Base-by-base conservation (phyloP, 2,797 vertebrate genomes). In the Pagetopsis macropterus region DNA sequence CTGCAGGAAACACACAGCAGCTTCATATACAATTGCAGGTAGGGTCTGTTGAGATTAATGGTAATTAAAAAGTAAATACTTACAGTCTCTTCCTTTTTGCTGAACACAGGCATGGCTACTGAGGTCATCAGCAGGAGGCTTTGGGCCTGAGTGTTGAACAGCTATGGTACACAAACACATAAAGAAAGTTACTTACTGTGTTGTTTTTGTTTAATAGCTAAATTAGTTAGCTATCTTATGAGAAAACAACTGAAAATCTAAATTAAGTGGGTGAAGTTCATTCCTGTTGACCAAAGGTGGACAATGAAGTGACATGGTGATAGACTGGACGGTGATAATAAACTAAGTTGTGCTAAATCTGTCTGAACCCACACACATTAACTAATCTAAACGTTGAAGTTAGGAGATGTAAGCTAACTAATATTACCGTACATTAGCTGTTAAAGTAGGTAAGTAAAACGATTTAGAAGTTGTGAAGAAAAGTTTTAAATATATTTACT, bases 61-160 rank as follows among this genome's bases (percentile, higher is more conserved):
- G 17, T 50, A 10, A 70, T 49, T 17, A 9, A 37, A 41, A 56
- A 23, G 67, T 3, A 0, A 60, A 74, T 40, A 88, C 96, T 95
- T 85, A 98, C 98, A 3, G 97, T 99, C 88, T 98, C 97, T 0
- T 97, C 95, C 91, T 99, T 99, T 90, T 97, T 98, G 92, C 98
- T 99, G 93, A 99, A 99, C 80, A 99, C 98, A 0, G 98, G 97
- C 97, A 99, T 98, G 76, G 97, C 97, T 56, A 98, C 97, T 0
- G 98, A 98, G 17, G 97, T 99, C 96, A 98, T 97, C 27, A 99
- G 93, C 65, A 95, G 89, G 73, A 96, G 89, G 82, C 95, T 98
- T 88, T 97, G 95, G 3, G 97, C 94, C 81, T 96, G 95, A 0
- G 93, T 96, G 75, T 96, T 94, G 80, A 97, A 96, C 65, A 98